phyloP scores from a whole-genome alignment of 2,113 vertebrate species.

The Poecilia latipinna region DNA sequence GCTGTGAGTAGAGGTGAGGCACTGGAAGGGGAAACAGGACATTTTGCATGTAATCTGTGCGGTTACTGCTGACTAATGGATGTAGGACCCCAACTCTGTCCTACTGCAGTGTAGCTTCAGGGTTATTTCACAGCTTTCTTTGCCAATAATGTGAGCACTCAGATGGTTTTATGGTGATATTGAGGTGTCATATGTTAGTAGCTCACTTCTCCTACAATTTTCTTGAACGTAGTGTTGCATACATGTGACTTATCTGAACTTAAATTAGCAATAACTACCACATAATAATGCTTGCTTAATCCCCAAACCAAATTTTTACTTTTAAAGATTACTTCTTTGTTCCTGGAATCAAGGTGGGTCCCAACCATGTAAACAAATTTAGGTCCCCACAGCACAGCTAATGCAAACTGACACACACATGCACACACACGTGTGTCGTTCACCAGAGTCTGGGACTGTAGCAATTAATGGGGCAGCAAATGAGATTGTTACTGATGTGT shows the following conservation, averaged over 20 bases:
- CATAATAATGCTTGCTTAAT: not conserved
- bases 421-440: slow-evolving; percentile 17
- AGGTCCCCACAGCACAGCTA: slow-evolving; percentile 16
- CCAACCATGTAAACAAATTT: slow-evolving; percentile 5
- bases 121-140: too few species aligned
- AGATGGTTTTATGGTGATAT: too few species aligned
- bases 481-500: slow-evolving; percentile 81
- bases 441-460: slow-evolving; percentile 59
- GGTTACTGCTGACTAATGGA: too few species aligned
- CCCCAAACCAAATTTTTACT: not conserved
- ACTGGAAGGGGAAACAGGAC: too few species aligned
- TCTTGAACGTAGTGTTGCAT: not conserved
- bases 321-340: not conserved
- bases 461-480: slow-evolving; percentile 80
- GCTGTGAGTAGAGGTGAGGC: too few species aligned
- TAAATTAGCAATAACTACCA: not conserved
- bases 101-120: too few species aligned
- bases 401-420: slow-evolving; percentile 13
- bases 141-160: too few species aligned
- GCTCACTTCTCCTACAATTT: not conserved
- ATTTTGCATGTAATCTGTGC: too few species aligned
- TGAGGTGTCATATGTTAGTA: too few species aligned
- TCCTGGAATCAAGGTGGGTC: not conserved
- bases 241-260: not conserved
- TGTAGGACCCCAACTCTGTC: too few species aligned